Base-by-base conservation (phyloP, 2,113 vertebrate genomes). In the Sigmodon hispidus region DNA sequence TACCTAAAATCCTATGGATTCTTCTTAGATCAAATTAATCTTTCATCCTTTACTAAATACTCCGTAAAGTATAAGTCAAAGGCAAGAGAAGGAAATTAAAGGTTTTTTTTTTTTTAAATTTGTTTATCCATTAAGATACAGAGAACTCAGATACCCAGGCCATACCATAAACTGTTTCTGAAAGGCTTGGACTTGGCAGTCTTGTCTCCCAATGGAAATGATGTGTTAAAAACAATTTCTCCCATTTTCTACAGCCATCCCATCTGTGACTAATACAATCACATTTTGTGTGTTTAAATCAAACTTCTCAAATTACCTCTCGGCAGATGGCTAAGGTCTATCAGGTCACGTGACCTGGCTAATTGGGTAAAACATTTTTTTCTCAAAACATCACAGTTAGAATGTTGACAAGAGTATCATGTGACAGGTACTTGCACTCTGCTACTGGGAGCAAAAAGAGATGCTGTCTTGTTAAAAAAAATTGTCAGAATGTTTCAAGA, bases 281-380 rank as follows among this genome's bases (percentile, higher is more conserved):
- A 92, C 90, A 48, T 96, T 94, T 95, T 84, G 52, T 87, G 72
- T 34, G 43, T 94, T 97, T 95, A 96, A 96, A 90, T 29, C 57
- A 83, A 94, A 93, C 84, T 96, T 96, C 93, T 97, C 95, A 96
- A 96, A 95, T 97, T 97, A 96, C 97, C 77, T 95, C 59, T 93
- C 0, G 0, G 93, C 97, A 97, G 97, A 96, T 97, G 97, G 95
- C 91, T 87, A 96, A 96, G 63, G 73, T 95, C 77, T 94, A 94
- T 84, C 75, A 93, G 45, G 92, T 96, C 92, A 93, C 69, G 31
- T 91, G 94, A 77, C 79, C 87, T 95, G 65, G 87, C 19, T 97
- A 97, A 97, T 96, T 96, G 70, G 89, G 87, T 85, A 95, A 94
- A 92, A 90, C 59, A 80, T 85, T 85, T 87, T 90, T 89, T 83